These are phyloP conservation scores for Villa cingulata DNA, from an alignment of 2,888 invertebrate genomes.

Conservation along the genomic window DNA sequence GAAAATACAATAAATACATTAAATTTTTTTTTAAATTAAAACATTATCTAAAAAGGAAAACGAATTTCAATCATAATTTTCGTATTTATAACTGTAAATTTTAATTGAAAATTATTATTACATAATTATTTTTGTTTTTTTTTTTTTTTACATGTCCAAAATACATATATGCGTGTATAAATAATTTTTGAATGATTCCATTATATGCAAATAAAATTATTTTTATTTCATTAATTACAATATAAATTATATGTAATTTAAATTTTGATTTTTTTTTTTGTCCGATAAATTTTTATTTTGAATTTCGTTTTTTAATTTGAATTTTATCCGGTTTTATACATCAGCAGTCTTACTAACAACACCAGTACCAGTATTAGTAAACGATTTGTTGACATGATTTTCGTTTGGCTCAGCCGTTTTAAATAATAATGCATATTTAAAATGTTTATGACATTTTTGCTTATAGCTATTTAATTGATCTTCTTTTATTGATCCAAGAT, in stretches of 20 bases:
- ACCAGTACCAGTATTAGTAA: neutral
- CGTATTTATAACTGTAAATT: too few relatives aligned
- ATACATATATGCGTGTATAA: too few relatives aligned
- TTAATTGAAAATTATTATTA: too few relatives aligned
- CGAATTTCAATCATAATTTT: too few relatives aligned
- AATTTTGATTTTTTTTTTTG: neutral
- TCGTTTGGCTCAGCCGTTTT: conserved; percentile 31
- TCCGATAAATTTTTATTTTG: neutral
- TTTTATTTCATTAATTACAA: neutral
- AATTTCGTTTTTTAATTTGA: neutral
- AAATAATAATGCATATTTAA: conserved; percentile 70
- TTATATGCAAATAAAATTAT: neutral
- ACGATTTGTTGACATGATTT: conserved; percentile 10
- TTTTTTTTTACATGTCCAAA: too few relatives aligned
- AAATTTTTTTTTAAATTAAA: too few relatives aligned
- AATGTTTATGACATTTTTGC: conserved; percentile 55
- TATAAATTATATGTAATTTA: neutral
- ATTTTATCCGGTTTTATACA: conserved; percentile 2
- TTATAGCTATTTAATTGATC: conserved; percentile 54
- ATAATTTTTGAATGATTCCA: neutral
- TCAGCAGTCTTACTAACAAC: neutral
- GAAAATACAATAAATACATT: too few relatives aligned
- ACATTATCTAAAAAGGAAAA: too few relatives aligned
- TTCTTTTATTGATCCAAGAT: conserved; percentile 59
- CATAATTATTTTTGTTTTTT: too few relatives aligned